These are phyloP conservation scores for Drosophila vallismaia DNA, from an alignment of 2,888 invertebrate genomes.

Conservation along the genomic window DNA sequence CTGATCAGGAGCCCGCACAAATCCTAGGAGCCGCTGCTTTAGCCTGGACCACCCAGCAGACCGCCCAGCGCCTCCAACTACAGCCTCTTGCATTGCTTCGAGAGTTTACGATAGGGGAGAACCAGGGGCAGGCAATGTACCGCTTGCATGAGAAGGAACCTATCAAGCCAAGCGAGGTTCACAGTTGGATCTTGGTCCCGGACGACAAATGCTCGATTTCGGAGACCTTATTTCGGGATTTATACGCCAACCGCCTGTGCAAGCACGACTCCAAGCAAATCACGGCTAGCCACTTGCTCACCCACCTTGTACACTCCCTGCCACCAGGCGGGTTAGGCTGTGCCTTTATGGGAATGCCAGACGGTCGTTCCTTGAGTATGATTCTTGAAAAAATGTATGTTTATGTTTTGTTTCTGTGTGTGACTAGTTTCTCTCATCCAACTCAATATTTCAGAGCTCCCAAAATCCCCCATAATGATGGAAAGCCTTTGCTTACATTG, in stretches of 20 bases:
- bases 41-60: conserved; percentile 91
- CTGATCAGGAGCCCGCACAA: background rate
- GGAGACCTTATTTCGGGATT: background rate
- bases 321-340: conserved; percentile 95
- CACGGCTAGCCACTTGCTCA: conserved; percentile 96
- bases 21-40: conserved; percentile 98
- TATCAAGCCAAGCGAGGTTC: conserved; percentile 91
- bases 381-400: conserved; percentile 94
- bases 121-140: conserved; percentile 35
- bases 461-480: background rate
- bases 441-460: conserved; percentile 11
- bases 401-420: conserved; percentile 81
- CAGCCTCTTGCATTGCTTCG: conserved; percentile 62
- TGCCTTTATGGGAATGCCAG: conserved; percentile 97
- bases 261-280: conserved; percentile 98
- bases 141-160: conserved; percentile 84
- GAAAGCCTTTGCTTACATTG: conserved; percentile 88
- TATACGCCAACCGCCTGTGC: conserved; percentile 89
- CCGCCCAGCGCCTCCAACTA: conserved; percentile 84
- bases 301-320: conserved; percentile 95
- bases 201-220: background rate
- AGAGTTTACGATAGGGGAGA: conserved; percentile 51
- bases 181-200: conserved; percentile 89
- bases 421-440: conserved; percentile 9
- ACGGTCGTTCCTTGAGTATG: conserved; percentile 96